Percentiles rank a stretch among this genome's conserved stretches.
phyloP scores from a whole-genome alignment of 2,797 vertebrate genomes.

The Falco peregrinus region DNA sequence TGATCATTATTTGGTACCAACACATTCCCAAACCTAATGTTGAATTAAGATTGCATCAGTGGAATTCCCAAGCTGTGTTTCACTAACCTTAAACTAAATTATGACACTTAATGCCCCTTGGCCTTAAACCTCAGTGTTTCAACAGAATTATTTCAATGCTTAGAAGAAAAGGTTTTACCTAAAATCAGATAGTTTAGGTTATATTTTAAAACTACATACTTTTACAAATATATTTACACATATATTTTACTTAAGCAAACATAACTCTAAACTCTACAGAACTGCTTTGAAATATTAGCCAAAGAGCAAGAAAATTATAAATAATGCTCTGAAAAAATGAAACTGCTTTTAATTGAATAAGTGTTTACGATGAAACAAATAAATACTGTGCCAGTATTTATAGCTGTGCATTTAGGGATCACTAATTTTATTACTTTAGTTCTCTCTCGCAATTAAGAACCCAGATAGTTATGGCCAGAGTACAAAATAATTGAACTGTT shows the following conservation, averaged over 20 bases:
- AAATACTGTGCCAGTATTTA: conserved; percentile 5
- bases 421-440: conserved; percentile 34
- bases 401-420: conserved; percentile 32
- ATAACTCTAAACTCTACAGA: not conserved
- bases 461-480: not conserved
- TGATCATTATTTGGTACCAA: not conserved
- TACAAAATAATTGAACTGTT: conserved; percentile 19
- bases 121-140: not conserved
- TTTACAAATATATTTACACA: not conserved
- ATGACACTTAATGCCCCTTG: not conserved
- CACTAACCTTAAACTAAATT: not conserved
- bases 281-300: not conserved
- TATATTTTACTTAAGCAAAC: not conserved
- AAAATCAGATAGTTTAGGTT: not conserved
- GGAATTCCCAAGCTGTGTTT: not conserved
- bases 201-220: not conserved
- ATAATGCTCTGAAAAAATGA: not conserved
- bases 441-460: conserved; percentile 32
- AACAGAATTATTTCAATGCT: not conserved
- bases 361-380: not conserved
- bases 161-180: not conserved
- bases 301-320: not conserved
- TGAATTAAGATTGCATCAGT: not conserved
- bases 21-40: not conserved
- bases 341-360: conserved; percentile 30